A percentile compares a stretch with the other conserved stretches of the same genome.
These are phyloP conservation scores for Mesochorus sp. DNA, from an alignment of 2,888 invertebrate species.

Conservation along the genomic window DNA sequence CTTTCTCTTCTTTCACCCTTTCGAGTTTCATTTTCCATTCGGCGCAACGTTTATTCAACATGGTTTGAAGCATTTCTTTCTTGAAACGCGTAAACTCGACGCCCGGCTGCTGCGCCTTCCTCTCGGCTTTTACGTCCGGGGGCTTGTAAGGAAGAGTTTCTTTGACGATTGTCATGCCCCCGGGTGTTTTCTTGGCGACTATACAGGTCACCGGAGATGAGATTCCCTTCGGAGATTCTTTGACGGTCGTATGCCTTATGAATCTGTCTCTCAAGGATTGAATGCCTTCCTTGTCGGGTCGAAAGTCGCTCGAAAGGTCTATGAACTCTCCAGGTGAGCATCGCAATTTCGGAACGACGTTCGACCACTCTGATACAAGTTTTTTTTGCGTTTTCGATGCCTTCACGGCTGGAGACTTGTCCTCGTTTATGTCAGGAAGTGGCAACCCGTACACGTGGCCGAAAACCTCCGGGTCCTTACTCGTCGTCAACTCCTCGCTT, in stretches of 20 bases:
- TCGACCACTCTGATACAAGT: slow-evolving; percentile 58
- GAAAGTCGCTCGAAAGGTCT: slow-evolving; percentile 84
- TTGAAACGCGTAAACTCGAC: slow-evolving; percentile 88
- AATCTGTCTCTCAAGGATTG: slow-evolving; percentile 88
- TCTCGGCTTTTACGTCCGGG: slow-evolving; percentile 60
- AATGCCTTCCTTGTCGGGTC: slow-evolving; percentile 84
- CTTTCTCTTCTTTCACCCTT: slow-evolving; percentile 81
- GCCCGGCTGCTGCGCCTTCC: slow-evolving; percentile 85
- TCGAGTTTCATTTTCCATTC: slow-evolving; percentile 86
- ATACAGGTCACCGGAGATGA: slow-evolving; percentile 69
- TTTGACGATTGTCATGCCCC: slow-evolving; percentile 66
- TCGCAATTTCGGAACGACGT: slow-evolving; percentile 82
- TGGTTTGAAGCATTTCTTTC: slow-evolving; percentile 87
- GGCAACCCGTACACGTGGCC: slow-evolving; percentile 58
- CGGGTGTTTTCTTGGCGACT: slow-evolving; percentile 66
- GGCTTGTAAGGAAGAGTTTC: slow-evolving; percentile 67
- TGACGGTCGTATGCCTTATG: slow-evolving; percentile 86
- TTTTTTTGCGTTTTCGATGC: slow-evolving; percentile 4
- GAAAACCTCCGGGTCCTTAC: background rate
- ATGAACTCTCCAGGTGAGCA: slow-evolving; percentile 85
- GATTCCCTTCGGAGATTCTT: slow-evolving; percentile 82
- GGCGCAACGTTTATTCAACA: slow-evolving; percentile 87
- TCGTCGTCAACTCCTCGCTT: background rate
- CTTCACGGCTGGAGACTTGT: background rate
- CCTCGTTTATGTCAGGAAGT: slow-evolving; percentile 61